Percentiles rank a stretch among this genome's conserved stretches.
phyloP scores from a whole-genome alignment of 2,797 vertebrate species.

The Masticophis lateralis region DNA sequence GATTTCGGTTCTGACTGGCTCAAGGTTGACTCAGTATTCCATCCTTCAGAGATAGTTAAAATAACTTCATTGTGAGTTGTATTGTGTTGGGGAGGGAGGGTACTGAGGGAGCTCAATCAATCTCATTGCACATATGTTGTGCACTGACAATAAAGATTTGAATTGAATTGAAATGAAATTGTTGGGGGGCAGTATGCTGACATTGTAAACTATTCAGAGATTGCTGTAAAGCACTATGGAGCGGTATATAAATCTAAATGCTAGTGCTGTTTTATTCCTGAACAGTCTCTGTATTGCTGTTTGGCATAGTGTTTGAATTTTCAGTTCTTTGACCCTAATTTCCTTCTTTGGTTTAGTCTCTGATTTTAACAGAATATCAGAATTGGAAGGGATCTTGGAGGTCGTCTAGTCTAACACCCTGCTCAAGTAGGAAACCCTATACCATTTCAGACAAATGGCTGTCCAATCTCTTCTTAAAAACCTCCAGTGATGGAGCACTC shows the following conservation, averaged over 20 bases:
- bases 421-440: not conserved
- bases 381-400: not conserved
- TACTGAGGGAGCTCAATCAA: too few relatives aligned
- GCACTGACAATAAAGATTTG: too few relatives aligned
- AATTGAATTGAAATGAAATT: too few relatives aligned
- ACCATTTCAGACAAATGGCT: not conserved
- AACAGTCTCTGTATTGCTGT: not conserved
- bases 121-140: too few relatives aligned
- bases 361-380: not conserved
- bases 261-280: not conserved
- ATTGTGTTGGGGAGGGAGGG: too few relatives aligned
- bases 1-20: not conserved
- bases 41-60: not conserved
- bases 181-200: not conserved
- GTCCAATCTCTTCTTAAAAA: not conserved
- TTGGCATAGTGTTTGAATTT: not conserved
- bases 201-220: not conserved
- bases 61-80: too few relatives aligned
- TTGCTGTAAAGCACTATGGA: not conserved
- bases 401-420: not conserved
- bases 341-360: not conserved
- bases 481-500: not conserved
- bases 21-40: not conserved
- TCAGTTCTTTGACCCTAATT: not conserved
- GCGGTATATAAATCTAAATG: not conserved